These are phyloP conservation scores for Oostethus manadensis DNA, from an alignment of 2,113 vertebrate genomes.

Conservation along the genomic window DNA sequence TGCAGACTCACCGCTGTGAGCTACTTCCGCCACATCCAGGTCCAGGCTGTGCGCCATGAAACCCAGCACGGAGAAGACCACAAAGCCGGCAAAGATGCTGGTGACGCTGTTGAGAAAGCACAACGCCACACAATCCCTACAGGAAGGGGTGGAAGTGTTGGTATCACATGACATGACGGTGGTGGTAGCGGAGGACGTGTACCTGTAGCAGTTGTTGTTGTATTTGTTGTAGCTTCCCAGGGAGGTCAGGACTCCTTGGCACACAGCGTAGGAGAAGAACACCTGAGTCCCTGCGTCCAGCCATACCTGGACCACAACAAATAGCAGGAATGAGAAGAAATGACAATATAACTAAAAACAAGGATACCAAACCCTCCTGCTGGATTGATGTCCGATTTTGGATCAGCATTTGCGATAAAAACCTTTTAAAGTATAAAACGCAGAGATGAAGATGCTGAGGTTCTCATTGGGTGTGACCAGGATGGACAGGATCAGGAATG, in stretches of 20 bases:
- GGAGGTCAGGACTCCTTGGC: constrained; percentile 83
- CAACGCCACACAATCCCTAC: constrained; percentile 81
- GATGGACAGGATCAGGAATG: too few species aligned
- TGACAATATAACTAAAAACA: too few species aligned
- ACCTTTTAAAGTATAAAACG: too few species aligned
- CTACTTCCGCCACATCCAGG: constrained; percentile 63
- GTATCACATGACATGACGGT: background rate
- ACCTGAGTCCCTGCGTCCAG: constrained; percentile 84
- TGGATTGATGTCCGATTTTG: too few species aligned
- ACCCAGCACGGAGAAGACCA: constrained; percentile 82
- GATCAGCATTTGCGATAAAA: too few species aligned
- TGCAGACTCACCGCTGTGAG: constrained; percentile 60
- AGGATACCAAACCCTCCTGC: too few species aligned
- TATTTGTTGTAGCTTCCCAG: constrained; percentile 94
- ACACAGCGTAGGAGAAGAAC: constrained; percentile 84
- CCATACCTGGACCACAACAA: constrained; percentile 77
- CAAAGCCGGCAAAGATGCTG: constrained; percentile 83
- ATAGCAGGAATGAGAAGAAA: too few species aligned
- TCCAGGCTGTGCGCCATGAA: constrained; percentile 76
- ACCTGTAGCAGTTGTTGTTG: constrained; percentile 91
- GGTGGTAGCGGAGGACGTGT: background rate
- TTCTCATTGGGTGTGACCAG: too few species aligned
- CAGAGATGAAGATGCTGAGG: too few species aligned
- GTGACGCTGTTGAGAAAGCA: constrained; percentile 83
- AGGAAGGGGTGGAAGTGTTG: background rate